Conservation (phyloP, 2,113 vertebrate species). For the Albula goreensis region DNA sequence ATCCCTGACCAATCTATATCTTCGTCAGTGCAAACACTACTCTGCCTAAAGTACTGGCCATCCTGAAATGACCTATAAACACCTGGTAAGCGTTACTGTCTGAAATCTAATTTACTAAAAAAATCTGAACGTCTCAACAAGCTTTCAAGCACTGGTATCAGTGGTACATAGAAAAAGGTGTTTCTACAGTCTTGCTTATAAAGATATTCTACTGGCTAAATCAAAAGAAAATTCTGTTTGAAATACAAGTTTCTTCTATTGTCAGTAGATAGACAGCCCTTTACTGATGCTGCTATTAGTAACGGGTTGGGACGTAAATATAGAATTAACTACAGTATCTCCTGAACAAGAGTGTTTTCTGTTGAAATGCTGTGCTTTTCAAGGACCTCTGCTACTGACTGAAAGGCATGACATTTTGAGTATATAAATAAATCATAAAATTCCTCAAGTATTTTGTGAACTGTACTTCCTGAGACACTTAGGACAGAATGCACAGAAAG, state of each 20-base stretch:
- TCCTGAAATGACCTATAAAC: constrained; percentile 32
- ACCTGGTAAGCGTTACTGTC: background rate
- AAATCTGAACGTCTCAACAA: background rate
- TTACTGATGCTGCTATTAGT: background rate
- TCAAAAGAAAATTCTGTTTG: background rate
- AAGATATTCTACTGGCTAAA: constrained; percentile 7
- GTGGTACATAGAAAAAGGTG: constrained; percentile 5
- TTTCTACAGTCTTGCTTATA: background rate
- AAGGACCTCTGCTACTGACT: constrained; percentile 1
- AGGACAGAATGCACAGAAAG: constrained; percentile 23
- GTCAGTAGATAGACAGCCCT: constrained; percentile 10
- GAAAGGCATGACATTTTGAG: background rate
- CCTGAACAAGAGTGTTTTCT: constrained; percentile 9
- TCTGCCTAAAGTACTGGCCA: constrained; percentile 38
- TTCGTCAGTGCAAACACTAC: constrained; percentile 15
- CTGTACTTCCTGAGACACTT: constrained; percentile 12
- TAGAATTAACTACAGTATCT: constrained; percentile 17
- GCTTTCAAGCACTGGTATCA: background rate
- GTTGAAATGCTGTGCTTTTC: background rate
- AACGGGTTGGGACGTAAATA: constrained; percentile 7
- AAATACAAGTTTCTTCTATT: constrained; percentile 13
- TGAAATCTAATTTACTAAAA: constrained; percentile 7
- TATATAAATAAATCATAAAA: constrained; percentile 10
- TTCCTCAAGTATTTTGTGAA: constrained; percentile 14
- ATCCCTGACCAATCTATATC: background rate